Percentiles rank a stretch among this genome's conserved stretches.
Conservation (phyloP, 1,140 invertebrate species). For the Chymomyza costata region DNA sequence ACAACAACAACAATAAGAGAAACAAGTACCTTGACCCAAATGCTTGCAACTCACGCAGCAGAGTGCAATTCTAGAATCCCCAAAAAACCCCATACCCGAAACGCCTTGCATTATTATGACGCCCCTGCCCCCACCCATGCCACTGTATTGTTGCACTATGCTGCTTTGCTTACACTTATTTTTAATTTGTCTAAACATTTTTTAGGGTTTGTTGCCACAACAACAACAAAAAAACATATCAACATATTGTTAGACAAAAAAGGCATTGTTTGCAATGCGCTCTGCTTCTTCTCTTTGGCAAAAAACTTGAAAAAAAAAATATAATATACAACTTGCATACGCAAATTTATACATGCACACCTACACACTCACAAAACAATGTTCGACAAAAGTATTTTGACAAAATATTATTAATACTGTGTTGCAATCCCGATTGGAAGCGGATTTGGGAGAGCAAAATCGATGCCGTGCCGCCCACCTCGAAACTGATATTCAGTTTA, state of each 20-base stretch:
- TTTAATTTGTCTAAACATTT: constrained; percentile 72
- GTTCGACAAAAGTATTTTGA: constrained; percentile 29
- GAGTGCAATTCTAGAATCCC: too few species aligned
- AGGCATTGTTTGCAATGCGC: constrained; percentile 60
- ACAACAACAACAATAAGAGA: constrained; percentile 35
- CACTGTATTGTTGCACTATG: too few species aligned
- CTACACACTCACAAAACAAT: constrained; percentile 14
- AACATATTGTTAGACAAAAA: constrained; percentile 50
- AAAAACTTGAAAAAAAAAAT: constrained; percentile 30
- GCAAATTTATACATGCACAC: constrained; percentile 63
- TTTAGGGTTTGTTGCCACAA: constrained; percentile 35
- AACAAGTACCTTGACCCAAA: constrained; percentile 67
- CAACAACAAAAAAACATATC: constrained; percentile 10
- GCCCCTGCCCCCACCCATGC: constrained; percentile 4
- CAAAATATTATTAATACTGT: too few species aligned
- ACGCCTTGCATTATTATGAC: neutral
- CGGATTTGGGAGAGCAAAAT: constrained; percentile 1
- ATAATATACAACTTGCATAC: constrained; percentile 68
- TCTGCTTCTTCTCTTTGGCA: constrained; percentile 27
- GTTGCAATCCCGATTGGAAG: neutral
- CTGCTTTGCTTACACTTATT: constrained; percentile 53
- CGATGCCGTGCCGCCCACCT: too few species aligned
- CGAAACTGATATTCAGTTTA: too few species aligned
- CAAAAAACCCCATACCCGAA: neutral
- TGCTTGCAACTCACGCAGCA: constrained; percentile 51